Evolutionary conservation across 2,888 invertebrate species (phyloP).

Genomic region (Ceratothoa steindachneri): DNA sequence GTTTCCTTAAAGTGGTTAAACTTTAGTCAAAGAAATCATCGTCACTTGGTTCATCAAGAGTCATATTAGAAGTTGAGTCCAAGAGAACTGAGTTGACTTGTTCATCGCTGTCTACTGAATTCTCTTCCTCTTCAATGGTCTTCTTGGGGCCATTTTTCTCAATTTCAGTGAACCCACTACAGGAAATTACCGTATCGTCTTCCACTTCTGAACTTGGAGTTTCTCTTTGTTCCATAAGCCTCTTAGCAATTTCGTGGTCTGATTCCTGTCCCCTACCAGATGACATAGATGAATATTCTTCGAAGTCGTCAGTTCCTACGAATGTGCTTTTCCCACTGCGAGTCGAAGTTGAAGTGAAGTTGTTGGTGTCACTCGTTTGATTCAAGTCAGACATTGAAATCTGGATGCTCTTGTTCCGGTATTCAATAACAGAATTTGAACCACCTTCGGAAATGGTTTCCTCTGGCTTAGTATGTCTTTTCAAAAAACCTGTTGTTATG

Average conservation of each 20-base stretch:
- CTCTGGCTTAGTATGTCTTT: too few relatives aligned
- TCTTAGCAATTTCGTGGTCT: background rate
- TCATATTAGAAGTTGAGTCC: conserved; percentile 16
- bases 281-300: background rate
- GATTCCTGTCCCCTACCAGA: background rate
- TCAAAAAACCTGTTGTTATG: background rate
- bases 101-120: conserved; percentile 26
- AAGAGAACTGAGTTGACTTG: conserved; percentile 26
- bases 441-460: background rate
- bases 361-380: background rate
- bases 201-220: background rate
- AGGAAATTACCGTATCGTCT: background rate
- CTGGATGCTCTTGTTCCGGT: background rate
- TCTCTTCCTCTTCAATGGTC: conserved; percentile 14
- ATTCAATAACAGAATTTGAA: background rate
- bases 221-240: background rate
- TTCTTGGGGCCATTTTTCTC: background rate
- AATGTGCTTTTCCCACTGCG: background rate
- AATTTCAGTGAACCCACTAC: background rate
- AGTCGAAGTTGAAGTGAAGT: background rate
- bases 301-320: background rate
- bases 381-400: background rate
- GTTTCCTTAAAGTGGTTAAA: too few relatives aligned
- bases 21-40: conserved; percentile 25
- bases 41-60: conserved; percentile 32